Evolutionary conservation across 2,113 vertebrate species (phyloP).

Genomic region (Monopterus albus): DNA sequence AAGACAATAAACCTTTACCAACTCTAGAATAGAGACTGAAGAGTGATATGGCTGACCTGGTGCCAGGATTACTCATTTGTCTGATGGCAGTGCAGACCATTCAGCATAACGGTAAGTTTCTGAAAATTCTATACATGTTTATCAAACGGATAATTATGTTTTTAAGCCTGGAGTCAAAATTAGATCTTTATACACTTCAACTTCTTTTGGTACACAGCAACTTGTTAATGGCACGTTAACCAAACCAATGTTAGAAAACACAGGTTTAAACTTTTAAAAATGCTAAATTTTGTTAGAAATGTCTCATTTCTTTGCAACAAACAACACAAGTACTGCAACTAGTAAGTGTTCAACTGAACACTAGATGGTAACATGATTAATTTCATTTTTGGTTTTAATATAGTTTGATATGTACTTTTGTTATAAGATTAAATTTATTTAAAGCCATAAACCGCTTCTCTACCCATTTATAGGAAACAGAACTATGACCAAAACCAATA

Average conservation of each 20-base stretch:
- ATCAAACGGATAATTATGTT: neutral
- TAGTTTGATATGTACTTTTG: neutral
- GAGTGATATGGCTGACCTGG: constrained; percentile 47
- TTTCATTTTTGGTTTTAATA: neutral
- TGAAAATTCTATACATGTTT: neutral
- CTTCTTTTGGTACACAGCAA: too few relatives aligned
- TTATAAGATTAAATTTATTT: neutral
- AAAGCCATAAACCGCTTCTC: neutral
- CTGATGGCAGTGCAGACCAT: constrained; percentile 58
- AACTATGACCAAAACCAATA: neutral
- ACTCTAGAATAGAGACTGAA: neutral
- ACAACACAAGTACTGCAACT: too few relatives aligned
- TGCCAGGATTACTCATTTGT: constrained; percentile 65
- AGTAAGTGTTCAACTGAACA: too few relatives aligned
- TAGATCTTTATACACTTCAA: neutral
- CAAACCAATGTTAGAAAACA: neutral
- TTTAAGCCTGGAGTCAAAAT: neutral
- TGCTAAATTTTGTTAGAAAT: too few relatives aligned
- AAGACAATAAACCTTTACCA: neutral
- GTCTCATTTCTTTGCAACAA: too few relatives aligned
- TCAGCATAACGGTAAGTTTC: constrained; percentile 70
- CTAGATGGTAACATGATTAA: neutral
- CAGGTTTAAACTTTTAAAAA: neutral
- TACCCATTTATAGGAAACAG: constrained; percentile 54
- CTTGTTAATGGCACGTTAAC: too few relatives aligned